A percentile compares a stretch with the other conserved stretches of the same genome.
These are phyloP conservation scores for Acrobasis suavella DNA, from an alignment of 2,888 invertebrate genomes.

Conservation along the genomic window DNA sequence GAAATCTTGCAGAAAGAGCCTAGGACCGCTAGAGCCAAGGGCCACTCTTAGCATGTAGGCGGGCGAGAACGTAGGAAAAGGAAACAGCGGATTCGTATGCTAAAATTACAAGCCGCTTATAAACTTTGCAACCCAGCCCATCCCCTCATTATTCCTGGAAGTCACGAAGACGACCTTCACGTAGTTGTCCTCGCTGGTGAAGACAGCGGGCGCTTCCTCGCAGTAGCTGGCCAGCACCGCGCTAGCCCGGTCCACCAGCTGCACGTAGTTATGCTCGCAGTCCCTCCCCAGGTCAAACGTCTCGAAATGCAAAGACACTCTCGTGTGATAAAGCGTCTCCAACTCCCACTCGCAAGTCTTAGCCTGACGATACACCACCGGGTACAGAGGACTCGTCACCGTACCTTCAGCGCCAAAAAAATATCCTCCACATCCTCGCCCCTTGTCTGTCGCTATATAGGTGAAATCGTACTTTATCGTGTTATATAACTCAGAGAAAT, in stretches of 20 bases:
- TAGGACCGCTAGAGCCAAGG: no score
- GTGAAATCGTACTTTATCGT: no score
- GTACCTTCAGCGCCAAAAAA: no score
- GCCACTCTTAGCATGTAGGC: no score
- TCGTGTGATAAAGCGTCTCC: constrained; percentile 59
- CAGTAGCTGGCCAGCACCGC: constrained; percentile 69
- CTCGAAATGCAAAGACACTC: constrained; percentile 53
- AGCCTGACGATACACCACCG: constrained; percentile 54
- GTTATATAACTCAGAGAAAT: no score
- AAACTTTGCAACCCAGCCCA: constrained; percentile 84
- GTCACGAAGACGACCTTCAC: constrained; percentile 85
- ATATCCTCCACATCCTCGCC: no score
- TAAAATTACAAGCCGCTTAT: constrained; percentile 35
- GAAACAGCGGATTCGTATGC: no score
- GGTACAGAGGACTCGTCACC: no score
- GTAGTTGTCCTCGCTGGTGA: constrained; percentile 76
- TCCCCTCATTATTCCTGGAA: constrained; percentile 86
- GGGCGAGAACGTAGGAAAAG: no score
- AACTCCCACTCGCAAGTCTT: constrained; percentile 68
- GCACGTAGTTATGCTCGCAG: constrained; percentile 86
- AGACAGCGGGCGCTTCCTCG: constrained; percentile 82
- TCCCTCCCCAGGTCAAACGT: constrained; percentile 85
- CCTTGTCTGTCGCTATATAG: no score
- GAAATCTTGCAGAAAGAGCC: no score
- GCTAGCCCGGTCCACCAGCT: constrained; percentile 80